Percentiles rank a stretch among this genome's conserved stretches.
Evolutionary conservation across 35 echinoderm and acorn worm genomes (phyloP).

Genomic region (Chiridota heheva): DNA sequence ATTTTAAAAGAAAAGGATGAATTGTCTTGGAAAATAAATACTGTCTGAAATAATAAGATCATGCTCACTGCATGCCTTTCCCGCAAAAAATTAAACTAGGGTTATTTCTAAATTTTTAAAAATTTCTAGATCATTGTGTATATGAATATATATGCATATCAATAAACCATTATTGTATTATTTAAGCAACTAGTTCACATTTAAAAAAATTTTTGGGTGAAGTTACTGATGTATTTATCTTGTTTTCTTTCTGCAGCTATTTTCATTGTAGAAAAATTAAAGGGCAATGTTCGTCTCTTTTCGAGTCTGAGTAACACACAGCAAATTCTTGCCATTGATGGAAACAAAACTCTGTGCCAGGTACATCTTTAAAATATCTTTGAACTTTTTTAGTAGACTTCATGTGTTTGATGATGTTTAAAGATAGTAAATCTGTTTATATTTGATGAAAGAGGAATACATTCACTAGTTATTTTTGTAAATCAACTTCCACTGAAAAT

Average conservation of each 20-base stretch:
- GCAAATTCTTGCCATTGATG: conserved; percentile 36
- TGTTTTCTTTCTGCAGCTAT: conserved; percentile 40
- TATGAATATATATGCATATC: too few species aligned
- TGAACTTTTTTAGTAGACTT: conserved; percentile 11
- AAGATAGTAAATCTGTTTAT: not conserved
- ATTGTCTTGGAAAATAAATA: too few species aligned
- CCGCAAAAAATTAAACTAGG: too few species aligned
- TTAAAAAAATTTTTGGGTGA: too few species aligned
- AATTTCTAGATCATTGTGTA: too few species aligned
- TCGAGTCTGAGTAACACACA: conserved; percentile 24
- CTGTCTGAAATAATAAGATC: too few species aligned
- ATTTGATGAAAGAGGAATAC: not conserved
- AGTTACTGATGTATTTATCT: too few species aligned
- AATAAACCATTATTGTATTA: too few species aligned
- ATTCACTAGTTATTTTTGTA: not conserved
- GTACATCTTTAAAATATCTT: not conserved
- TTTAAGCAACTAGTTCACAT: too few species aligned
- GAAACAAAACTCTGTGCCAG: not conserved
- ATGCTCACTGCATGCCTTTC: too few species aligned
- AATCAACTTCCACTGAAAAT: not conserved
- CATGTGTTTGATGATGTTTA: not conserved
- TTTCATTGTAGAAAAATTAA: conserved; percentile 52
- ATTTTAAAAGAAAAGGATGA: too few species aligned
- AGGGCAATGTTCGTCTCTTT: conserved; percentile 54
- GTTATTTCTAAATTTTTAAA: too few species aligned